Evolutionary conservation across 2,797 vertebrate species (phyloP).

Genomic region (Notamacropus eugenii): DNA sequence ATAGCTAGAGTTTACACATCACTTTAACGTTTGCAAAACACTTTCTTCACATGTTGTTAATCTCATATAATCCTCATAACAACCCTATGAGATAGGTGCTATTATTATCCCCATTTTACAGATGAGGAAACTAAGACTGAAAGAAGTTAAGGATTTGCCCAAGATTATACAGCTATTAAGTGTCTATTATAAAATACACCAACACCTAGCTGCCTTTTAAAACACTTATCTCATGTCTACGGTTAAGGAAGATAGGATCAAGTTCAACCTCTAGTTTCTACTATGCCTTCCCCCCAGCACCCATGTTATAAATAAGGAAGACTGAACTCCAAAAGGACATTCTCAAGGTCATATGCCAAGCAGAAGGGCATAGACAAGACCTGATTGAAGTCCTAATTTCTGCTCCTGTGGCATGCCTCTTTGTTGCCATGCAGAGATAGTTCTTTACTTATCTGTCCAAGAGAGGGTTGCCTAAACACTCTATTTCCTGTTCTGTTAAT

Average conservation of each 20-base stretch:
- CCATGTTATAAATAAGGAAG: background rate
- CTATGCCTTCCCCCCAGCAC: background rate
- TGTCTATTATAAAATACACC: background rate
- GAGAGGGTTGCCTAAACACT: background rate
- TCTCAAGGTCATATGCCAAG: background rate
- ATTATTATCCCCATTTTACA: background rate
- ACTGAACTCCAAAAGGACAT: background rate
- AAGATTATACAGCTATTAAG: background rate
- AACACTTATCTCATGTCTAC: background rate
- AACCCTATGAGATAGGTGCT: background rate
- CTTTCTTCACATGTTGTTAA: background rate
- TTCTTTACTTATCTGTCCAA: background rate
- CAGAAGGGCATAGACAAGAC: background rate
- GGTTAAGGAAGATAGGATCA: background rate
- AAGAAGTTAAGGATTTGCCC: background rate
- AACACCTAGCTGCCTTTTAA: background rate
- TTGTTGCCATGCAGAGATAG: background rate
- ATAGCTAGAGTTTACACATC: background rate
- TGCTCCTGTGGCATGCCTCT: background rate
- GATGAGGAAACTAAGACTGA: background rate
- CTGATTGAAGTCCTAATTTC: background rate
- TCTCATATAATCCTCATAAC: background rate
- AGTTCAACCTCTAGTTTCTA: background rate
- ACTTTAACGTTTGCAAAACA: background rate
- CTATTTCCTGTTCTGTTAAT: background rate